Percentiles rank a stretch among this genome's conserved stretches.
These are phyloP conservation scores for Aphelenchoides fujianensis DNA, from an alignment of 1,140 invertebrate species.

Conservation along the genomic window DNA sequence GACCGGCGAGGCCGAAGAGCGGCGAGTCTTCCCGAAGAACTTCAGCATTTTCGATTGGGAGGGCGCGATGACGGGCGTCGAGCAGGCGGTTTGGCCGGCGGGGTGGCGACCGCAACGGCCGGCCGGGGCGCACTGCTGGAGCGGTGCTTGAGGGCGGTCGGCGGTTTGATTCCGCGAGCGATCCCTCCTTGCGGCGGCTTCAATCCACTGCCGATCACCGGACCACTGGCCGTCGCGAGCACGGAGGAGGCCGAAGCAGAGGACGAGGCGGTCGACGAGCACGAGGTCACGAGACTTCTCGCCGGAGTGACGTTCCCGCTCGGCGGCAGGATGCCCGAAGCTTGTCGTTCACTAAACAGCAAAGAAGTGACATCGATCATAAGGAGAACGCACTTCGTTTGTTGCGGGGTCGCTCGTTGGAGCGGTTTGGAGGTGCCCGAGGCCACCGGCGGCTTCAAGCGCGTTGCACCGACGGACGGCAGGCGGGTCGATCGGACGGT, in stretches of 20 bases:
- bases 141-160: background rate
- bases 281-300: background rate
- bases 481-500: background rate
- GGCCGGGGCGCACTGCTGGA: background rate
- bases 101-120: background rate
- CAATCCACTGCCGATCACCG: background rate
- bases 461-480: background rate
- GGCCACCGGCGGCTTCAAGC: constrained; percentile 6
- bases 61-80: background rate
- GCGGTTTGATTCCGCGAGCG: background rate
- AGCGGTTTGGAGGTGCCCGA: background rate
- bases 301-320: background rate
- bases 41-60: constrained; percentile 7
- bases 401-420: background rate
- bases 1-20: background rate
- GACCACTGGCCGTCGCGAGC: background rate
- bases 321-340: too few species aligned
- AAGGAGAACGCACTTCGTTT: constrained; percentile 4
- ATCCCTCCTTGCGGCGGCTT: background rate
- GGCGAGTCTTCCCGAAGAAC: constrained; percentile 1
- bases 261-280: background rate
- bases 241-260: background rate
- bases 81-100: background rate
- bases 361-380: background rate
- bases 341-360: too few species aligned